Percentiles rank a stretch among this genome's conserved stretches.
Evolutionary conservation across 2,888 invertebrate species (phyloP).

Genomic region (Busseola fusca): DNA sequence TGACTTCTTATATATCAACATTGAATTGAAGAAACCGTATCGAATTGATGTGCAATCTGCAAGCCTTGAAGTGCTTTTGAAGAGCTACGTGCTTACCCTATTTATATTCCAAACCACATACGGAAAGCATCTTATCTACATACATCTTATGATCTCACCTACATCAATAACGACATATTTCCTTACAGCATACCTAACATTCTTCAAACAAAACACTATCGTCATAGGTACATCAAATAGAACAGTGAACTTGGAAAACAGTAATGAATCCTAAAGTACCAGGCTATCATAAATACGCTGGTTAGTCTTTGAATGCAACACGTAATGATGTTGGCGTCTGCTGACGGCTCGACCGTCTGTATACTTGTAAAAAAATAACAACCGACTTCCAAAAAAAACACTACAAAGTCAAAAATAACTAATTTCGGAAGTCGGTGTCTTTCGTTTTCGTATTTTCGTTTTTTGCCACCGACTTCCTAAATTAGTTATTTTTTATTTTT

Average conservation of each 20-base stretch:
- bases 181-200: background rate
- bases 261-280: background rate
- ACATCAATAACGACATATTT: background rate
- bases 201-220: conserved; percentile 7
- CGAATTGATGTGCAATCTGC: background rate
- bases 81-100: background rate
- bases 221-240: conserved; percentile 22
- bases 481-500: too few relatives aligned
- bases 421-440: too few relatives aligned
- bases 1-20: too few relatives aligned
- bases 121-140: background rate
- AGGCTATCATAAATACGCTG: conserved; percentile 10
- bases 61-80: background rate
- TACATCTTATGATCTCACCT: background rate
- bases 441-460: too few relatives aligned
- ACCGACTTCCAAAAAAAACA: too few relatives aligned
- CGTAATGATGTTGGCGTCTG: background rate
- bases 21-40: too few relatives aligned
- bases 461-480: too few relatives aligned
- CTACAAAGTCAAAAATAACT: too few relatives aligned
- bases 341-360: too few relatives aligned
- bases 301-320: background rate
- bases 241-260: background rate
- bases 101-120: background rate
- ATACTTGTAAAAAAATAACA: too few relatives aligned